phyloP scores from a whole-genome alignment of 2,113 vertebrate genomes.

The Colinus virginianus region DNA sequence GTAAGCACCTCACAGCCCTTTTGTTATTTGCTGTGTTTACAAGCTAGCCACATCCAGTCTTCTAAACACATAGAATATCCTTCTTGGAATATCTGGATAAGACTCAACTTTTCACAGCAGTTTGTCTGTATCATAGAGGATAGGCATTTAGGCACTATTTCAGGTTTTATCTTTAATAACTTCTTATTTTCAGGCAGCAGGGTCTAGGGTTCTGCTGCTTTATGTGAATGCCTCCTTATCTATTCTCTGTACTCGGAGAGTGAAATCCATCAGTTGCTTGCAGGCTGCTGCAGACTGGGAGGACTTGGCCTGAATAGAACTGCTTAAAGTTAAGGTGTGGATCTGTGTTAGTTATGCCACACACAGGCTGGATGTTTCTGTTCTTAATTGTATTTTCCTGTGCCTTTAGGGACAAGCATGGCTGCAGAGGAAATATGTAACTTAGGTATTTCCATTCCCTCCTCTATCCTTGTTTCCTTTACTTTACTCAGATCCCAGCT shows the following conservation, averaged over 20 bases:
- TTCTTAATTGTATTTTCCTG: neutral
- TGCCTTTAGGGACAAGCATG: neutral
- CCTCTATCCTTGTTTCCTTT: neutral
- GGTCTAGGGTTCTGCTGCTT: neutral
- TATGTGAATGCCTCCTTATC: neutral
- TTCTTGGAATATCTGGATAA: neutral
- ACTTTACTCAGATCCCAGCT: neutral
- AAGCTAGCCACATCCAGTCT: neutral
- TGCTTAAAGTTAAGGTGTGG: neutral
- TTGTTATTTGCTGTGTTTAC: neutral
- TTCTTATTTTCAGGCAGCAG: neutral
- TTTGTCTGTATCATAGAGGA: accelerated
- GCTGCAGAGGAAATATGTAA: neutral
- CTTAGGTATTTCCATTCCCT: neutral
- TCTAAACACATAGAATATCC: neutral
- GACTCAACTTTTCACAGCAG: neutral
- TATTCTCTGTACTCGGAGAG: neutral
- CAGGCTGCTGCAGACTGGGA: neutral
- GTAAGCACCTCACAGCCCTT: neutral
- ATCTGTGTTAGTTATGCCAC: neutral
- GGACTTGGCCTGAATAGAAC: neutral
- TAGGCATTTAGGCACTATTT: neutral
- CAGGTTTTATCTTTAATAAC: neutral
- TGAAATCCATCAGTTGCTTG: neutral
- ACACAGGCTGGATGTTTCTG: neutral